Percentiles rank a stretch among this genome's conserved stretches.
Conservation (phyloP, 2,113 vertebrate genomes). For the Dolichallabes microphthalmus region DNA sequence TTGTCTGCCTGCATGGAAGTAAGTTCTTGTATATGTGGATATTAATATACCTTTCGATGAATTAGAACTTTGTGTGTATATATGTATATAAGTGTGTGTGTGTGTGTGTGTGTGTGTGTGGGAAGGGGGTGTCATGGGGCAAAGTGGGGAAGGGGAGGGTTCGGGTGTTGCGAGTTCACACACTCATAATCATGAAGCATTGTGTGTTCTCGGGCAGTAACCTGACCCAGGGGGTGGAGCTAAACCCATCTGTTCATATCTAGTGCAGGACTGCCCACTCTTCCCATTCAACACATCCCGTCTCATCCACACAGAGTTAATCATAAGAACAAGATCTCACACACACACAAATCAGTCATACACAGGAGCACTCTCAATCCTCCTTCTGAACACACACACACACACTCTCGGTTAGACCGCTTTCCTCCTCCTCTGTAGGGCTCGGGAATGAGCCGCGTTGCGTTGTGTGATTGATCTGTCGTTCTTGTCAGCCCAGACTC, state of each 20-base stretch:
- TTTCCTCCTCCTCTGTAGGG: neutral
- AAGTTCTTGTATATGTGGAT: slow-evolving; percentile 13
- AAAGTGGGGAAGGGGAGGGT: neutral
- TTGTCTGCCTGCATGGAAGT: neutral
- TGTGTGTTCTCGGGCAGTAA: slow-evolving; percentile 68
- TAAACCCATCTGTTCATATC: slow-evolving; percentile 73
- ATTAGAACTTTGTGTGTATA: too few species aligned
- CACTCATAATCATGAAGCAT: slow-evolving; percentile 64
- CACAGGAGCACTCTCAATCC: slow-evolving; percentile 9
- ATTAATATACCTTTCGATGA: slow-evolving; percentile 7
- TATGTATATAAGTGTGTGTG: too few species aligned
- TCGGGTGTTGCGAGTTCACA: neutral
- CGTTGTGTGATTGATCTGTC: neutral
- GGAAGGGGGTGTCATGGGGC: too few species aligned
- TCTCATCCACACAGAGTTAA: slow-evolving; percentile 3
- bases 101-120: neutral
- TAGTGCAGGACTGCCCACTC: slow-evolving; percentile 47
- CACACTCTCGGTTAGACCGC: neutral
- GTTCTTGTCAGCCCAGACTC: neutral
- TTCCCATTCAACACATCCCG: slow-evolving; percentile 30
- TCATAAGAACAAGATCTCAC: neutral
- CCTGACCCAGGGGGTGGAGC: slow-evolving; percentile 68
- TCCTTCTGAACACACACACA: neutral
- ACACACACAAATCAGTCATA: slow-evolving; percentile 19
- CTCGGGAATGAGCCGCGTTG: neutral